Conservation (phyloP, 2,797 vertebrate species). For the Sternotherus odoratus region DNA sequence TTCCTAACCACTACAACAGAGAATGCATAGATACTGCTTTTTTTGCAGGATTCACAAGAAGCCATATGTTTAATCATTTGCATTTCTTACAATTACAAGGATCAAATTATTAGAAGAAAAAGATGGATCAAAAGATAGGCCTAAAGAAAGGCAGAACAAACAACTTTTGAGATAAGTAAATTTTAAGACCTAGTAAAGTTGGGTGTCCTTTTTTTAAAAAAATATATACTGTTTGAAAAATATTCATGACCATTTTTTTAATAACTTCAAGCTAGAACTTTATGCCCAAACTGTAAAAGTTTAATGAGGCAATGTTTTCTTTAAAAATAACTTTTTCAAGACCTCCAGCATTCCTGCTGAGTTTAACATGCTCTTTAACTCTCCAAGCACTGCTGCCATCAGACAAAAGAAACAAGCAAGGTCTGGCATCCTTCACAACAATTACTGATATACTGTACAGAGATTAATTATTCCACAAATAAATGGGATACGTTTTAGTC, state of each 20-base stretch:
- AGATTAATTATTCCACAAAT: constrained; percentile 3
- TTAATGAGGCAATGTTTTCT: background rate
- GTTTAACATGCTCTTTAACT: background rate
- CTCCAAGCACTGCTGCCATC: background rate
- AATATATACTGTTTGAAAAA: background rate
- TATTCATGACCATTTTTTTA: background rate
- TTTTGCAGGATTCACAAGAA: background rate
- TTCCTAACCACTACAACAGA: background rate
- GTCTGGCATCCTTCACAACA: background rate
- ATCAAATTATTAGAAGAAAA: background rate
- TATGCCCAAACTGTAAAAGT: background rate
- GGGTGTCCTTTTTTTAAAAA: background rate
- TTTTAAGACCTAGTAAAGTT: background rate
- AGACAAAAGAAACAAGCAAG: background rate
- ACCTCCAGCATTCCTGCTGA: background rate
- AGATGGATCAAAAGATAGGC: background rate
- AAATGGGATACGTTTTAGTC: background rate
- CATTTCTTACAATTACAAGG: background rate
- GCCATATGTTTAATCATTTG: background rate
- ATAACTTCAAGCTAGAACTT: background rate
- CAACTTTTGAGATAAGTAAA: background rate
- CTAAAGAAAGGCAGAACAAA: background rate
- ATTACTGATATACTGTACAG: background rate
- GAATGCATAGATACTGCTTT: background rate
- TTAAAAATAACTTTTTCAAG: background rate